Conservation (phyloP, 2,113 vertebrate genomes). For the Epinephelus moara region DNA sequence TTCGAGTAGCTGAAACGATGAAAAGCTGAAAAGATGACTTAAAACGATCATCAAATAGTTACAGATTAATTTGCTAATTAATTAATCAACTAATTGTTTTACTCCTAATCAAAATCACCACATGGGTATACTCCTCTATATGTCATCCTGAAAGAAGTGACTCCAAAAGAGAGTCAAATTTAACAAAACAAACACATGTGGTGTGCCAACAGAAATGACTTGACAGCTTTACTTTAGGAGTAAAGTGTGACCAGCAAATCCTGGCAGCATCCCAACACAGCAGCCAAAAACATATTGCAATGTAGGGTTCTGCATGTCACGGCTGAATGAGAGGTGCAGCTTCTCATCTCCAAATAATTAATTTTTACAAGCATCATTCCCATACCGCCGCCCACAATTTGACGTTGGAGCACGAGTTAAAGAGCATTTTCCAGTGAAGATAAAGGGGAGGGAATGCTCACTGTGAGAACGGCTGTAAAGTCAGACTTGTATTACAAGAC, state of each 20-base stretch:
- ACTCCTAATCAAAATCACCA: not conserved
- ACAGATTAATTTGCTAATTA: not conserved
- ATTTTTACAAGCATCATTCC: constrained; percentile 3
- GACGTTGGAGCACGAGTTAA: not conserved
- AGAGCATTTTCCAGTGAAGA: not conserved
- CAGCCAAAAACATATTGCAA: not conserved
- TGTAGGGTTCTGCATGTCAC: not conserved
- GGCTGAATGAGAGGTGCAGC: not conserved
- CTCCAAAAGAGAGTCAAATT: not conserved
- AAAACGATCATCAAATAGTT: not conserved
- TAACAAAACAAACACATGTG: not conserved
- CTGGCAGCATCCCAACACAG: constrained; percentile 4
- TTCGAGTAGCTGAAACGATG: not conserved
- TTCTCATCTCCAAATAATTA: not conserved
- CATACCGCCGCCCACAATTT: not conserved
- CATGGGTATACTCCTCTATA: not conserved
- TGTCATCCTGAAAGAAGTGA: not conserved
- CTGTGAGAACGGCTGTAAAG: not conserved
- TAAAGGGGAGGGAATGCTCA: not conserved
- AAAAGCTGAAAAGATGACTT: not conserved
- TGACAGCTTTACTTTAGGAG: constrained; percentile 6
- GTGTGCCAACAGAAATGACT: not conserved
- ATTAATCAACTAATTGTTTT: not conserved
- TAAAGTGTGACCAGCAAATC: constrained; percentile 8
- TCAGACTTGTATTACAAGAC: constrained; percentile 12